A percentile compares a stretch with the other conserved stretches of the same genome.
phyloP scores from a whole-genome alignment of 2,888 invertebrate genomes.

The Drosophila conformis region DNA sequence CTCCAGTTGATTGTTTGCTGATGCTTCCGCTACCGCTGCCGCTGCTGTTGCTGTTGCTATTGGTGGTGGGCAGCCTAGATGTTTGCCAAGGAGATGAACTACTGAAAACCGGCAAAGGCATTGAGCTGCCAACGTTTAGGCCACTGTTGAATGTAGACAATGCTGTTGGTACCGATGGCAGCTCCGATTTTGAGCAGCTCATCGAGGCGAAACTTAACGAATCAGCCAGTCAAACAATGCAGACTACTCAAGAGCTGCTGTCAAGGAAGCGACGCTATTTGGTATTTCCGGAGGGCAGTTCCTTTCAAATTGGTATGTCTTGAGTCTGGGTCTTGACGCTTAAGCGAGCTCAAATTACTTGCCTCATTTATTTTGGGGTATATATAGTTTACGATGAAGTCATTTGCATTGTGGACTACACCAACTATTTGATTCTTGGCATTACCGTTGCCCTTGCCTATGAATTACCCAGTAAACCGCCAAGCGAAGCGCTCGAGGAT shows the following conservation, averaged over 20 bases:
- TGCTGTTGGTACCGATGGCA: constrained; percentile 24
- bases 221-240: constrained; percentile 38
- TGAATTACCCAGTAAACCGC: constrained; percentile 89
- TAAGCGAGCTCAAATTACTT: constrained; percentile 31
- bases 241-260: constrained; percentile 69
- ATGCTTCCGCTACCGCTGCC: constrained; percentile 19
- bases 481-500: constrained; percentile 82
- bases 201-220: constrained; percentile 63
- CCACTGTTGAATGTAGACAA: constrained; percentile 21
- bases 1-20: constrained; percentile 19
- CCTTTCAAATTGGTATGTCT: constrained; percentile 84
- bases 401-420: constrained; percentile 84
- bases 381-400: constrained; percentile 84
- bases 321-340: neutral
- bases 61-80: constrained; percentile 8
- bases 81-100: constrained; percentile 25
- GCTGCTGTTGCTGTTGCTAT: neutral
- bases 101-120: constrained; percentile 36
- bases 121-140: constrained; percentile 42
- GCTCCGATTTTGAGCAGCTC: constrained; percentile 55
- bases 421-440: constrained; percentile 87
- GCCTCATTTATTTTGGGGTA: constrained; percentile 31
- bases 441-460: constrained; percentile 91
- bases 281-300: constrained; percentile 86
- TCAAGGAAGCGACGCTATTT: constrained; percentile 86